Base-by-base conservation (phyloP, 2,113 vertebrate species). In the Syrrhaptes paradoxus region DNA sequence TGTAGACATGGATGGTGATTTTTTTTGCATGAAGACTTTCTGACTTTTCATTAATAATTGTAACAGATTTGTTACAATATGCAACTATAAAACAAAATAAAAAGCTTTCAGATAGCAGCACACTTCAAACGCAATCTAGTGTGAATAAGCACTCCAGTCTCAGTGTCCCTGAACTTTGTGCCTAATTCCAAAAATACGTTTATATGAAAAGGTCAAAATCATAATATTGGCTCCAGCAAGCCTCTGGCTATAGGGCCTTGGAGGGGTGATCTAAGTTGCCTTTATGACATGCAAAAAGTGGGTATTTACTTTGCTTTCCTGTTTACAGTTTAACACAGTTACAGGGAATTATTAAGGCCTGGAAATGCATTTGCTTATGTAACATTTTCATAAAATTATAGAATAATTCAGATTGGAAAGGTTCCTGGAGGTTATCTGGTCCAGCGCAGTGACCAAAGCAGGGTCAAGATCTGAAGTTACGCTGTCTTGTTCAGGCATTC, bases 221-320 rank as follows among this genome's bases (percentile, higher is more conserved):
- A 4, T 78, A 92, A 87, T 5, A 41, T 32, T 68, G 74, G 57
- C 45, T 94, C 73, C 66, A 94, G 82, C 12, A 67, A 72, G 79
- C 91, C 86, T 89, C 86, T 51, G 54, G 89, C 89, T 94, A 92
- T n/a, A 87, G 55, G 51, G 65, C 52, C 88, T 95, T 67, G 68
- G 68, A 95, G 83, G 63, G 59, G 76, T 74, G 63, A 96, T 73
- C 43, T 84, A 86, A 93, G 45, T 81, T 78, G 74, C 61, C 65
- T 95, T 95, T 95, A 87, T 0, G 0, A 77, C 31, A 89, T 41
- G 65, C 45, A 93, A 55, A 63, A 84, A 72, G 52, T 18, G 13
- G 32, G 34, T 59, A 90, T 88, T 94, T 90, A 49, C 43, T 90
- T 57, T 84, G 43, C 59, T 81, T 88, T 80, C 61, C 73, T 83